Evolutionary conservation across 2,888 invertebrate genomes (phyloP), one percentile per base, ranked within the genome.

Genomic region (Latheticus oryzae): DNA sequence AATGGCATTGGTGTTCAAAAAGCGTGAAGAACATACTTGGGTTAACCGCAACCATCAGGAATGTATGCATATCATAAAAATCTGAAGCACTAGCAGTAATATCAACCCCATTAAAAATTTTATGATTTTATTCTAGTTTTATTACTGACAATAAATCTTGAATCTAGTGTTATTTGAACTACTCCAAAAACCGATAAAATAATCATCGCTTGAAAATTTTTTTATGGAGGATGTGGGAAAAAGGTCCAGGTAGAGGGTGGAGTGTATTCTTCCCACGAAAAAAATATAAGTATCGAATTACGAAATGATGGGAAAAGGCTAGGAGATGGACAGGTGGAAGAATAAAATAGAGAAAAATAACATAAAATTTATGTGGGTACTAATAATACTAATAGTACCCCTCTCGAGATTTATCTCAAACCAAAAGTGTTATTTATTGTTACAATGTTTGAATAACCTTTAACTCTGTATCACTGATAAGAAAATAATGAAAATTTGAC

Each of bases 11-110:
- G 65, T 65, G 66, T 61, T 59, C 65, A 64, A 52, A 28, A 53
- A 69, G 54, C 69, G 67, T 69, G 74, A 71, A 69, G 72, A 66
- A 68, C 72, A 70, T 65, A 63, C 65, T 65, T 68, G 61, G 72
- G 72, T 71, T 69, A 67, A 63, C 72, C 72, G 66, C 72, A 70
- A 69, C 63, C 59, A 45, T 62, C 60, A 69, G 63, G 70, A 70
- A 70, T 71, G 51, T 35, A 30, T 35, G 24, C 47, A 33, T 35
- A 26, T 47, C 17, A 23, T 5, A 15, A 47, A n/a, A n/a, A n/a
- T n/a, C n/a, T n/a, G n/a, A n/a, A n/a, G n/a, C n/a, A n/a, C n/a
- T n/a, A n/a, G n/a, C n/a, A n/a, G n/a, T n/a, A n/a, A n/a, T n/a
- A n/a, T n/a, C n/a, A n/a, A n/a, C n/a, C n/a, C n/a, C n/a, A n/a